A percentile compares a stretch with the other conserved stretches of the same genome.
Conservation (phyloP, 2,797 vertebrate species). For the Thripadectes ignobilis region DNA sequence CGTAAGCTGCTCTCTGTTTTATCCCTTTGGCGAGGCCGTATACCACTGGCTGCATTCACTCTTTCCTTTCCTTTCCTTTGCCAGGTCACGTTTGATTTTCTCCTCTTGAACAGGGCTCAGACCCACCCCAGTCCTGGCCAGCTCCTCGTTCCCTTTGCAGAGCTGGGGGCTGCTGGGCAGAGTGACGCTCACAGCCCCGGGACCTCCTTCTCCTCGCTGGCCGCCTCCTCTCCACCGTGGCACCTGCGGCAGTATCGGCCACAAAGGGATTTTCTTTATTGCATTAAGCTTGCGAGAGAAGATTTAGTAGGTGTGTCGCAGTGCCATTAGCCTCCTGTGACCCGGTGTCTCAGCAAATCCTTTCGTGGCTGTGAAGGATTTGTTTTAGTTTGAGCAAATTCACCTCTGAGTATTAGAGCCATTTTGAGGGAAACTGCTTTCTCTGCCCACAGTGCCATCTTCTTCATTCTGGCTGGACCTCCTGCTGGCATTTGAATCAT, state of each 20-base stretch:
- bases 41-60: not conserved
- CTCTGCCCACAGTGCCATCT: not conserved
- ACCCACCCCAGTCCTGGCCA: not conserved
- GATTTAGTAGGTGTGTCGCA: constrained; percentile 36
- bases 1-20: not conserved
- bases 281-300: constrained; percentile 46
- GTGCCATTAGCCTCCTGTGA: constrained; percentile 34
- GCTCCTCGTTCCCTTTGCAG: not conserved
- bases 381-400: constrained; percentile 12
- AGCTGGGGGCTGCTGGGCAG: not conserved
- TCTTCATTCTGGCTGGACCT: not conserved
- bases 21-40: not conserved
- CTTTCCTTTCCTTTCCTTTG: not conserved
- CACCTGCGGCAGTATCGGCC: not conserved
- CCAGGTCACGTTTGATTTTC: not conserved
- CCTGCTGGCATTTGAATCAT: not conserved
- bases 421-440: not conserved
- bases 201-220: not conserved
- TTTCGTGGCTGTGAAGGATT: not conserved
- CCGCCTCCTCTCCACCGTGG: fast-evolving
- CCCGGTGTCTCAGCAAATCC: constrained; percentile 18
- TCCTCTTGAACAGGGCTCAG: not conserved
- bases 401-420: not conserved
- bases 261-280: constrained; percentile 51
- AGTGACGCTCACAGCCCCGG: fast-evolving